Conservation (phyloP, 2,113 vertebrate genomes). For the Platycercus adscitus region DNA sequence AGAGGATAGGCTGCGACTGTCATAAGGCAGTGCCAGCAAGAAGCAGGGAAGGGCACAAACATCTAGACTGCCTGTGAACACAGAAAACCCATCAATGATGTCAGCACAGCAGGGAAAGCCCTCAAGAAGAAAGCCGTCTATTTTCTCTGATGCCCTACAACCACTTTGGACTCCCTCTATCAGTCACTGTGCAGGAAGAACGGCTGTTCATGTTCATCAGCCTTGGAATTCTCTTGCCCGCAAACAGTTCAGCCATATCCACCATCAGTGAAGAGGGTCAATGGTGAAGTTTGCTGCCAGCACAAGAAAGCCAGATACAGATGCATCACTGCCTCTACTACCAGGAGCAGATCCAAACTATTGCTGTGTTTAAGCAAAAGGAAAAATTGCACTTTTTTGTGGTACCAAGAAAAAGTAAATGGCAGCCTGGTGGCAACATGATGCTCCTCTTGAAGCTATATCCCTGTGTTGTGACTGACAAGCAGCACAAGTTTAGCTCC, state of each 20-base stretch:
- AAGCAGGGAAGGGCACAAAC: not conserved
- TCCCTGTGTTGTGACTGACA: conserved; percentile 12
- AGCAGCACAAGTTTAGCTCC: conserved; percentile 1
- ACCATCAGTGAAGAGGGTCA: not conserved
- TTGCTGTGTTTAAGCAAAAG: not conserved
- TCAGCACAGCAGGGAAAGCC: not conserved
- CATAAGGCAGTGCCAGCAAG: not conserved
- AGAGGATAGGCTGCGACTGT: not conserved
- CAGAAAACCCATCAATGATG: not conserved
- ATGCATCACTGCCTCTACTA: not conserved
- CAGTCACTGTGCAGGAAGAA: not conserved
- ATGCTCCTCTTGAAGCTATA: not conserved
- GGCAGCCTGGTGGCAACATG: conserved; percentile 16
- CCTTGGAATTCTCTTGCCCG: not conserved
- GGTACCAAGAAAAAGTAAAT: conserved; percentile 12
- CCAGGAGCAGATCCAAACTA: not conserved
- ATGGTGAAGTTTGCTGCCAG: not conserved
- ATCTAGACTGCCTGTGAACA: not conserved
- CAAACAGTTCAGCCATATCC: not conserved
- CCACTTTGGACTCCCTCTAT: not conserved
- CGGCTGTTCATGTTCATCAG: not conserved
- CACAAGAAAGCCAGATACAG: not conserved
- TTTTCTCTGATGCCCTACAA: not conserved
- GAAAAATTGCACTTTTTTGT: not conserved
- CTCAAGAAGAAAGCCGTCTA: not conserved